Base-by-base conservation (phyloP, 2,113 vertebrate species). In the Tragelaphus imberbis region DNA sequence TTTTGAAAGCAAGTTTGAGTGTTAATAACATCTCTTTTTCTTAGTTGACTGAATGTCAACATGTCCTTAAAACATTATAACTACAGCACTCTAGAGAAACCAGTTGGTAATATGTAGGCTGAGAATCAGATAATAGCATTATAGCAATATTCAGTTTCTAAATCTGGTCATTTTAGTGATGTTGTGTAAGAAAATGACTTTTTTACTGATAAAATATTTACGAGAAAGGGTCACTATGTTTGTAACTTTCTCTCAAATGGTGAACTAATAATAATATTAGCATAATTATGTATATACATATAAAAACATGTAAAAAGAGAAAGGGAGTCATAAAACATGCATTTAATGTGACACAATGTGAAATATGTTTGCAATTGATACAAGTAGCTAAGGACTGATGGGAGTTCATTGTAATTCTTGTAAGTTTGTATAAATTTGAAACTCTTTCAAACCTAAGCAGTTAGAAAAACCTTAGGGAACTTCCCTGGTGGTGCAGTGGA, bases 1-100 rank as follows among this genome's bases (percentile, higher is more conserved):
- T 98, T 95, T 99, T 99, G 4, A 98, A 98, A 65, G 90, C 97
- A 68, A 99, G 99, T 97, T 84, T 71, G n/a, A 71, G 19, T 36
- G 33, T 36, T 36, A 36, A 36, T 71, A 99, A 98, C 5, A 85
- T 98, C 21, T 98, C 97, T n/a, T 49, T 75, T 15, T 97, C 98
- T 95, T 98, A 95, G 55, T 91, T 98, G 55, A 92, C 59, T 7
- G 97, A 92, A 75, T 97, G 84, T 97, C 95, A 82, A 77, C 94
- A 85, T 95, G 93, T 5, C 95, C 97, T 80, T 97, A 96, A 13
- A 97, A 97, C 51, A 98, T 97, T 84, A 96, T 87, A 80, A 79
- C 88, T 97, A 97, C 77, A 80, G 95, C 63, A 21, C 28, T 86
- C 40, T 89, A 97, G 95, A 86, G 59, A 80, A n/a, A 56, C 40